Percentiles rank a stretch among this genome's conserved stretches.
Evolutionary conservation across 2,888 invertebrate species (phyloP).

Genomic region (Eledona agricola): DNA sequence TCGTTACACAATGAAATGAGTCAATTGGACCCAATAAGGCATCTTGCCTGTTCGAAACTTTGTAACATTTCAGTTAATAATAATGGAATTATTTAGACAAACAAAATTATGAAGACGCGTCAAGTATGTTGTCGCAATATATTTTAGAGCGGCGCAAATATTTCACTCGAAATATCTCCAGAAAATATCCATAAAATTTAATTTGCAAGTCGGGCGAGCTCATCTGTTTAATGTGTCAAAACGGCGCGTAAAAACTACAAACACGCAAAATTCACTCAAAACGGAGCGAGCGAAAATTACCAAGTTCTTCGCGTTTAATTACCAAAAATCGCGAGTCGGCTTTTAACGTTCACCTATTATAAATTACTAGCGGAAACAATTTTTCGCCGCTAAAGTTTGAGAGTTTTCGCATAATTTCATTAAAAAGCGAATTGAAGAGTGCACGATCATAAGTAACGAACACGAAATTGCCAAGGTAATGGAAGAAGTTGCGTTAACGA

Average conservation of each 20-base stretch:
- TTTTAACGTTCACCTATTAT: constrained; percentile 26
- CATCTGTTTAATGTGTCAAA: too few relatives aligned
- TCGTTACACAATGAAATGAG: constrained; percentile 31
- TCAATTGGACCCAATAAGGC: constrained; percentile 28
- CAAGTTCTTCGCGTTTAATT: constrained; percentile 25
- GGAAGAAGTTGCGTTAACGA: constrained; percentile 3
- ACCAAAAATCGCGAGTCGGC: constrained; percentile 22
- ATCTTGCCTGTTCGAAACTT: constrained; percentile 12
- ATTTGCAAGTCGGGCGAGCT: constrained; percentile 7
- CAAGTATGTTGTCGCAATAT: constrained; percentile 2
- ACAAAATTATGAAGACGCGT: constrained; percentile 4
- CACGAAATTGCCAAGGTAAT: constrained; percentile 5
- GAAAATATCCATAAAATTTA: constrained; percentile 7
- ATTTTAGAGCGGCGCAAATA: constrained; percentile 8
- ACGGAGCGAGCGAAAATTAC: constrained; percentile 23
- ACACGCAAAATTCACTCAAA: constrained; percentile 26
- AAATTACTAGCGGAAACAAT: constrained; percentile 17
- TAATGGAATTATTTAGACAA: too few relatives aligned
- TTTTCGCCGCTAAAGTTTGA: constrained; percentile 16
- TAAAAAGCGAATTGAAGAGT: constrained; percentile 19
- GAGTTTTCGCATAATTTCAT: constrained; percentile 15
- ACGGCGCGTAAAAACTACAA: too few relatives aligned
- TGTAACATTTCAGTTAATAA: too few relatives aligned
- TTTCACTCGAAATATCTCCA: constrained; percentile 2
- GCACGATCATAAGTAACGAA: constrained; percentile 14